These are phyloP conservation scores for Sander vitreus DNA, from an alignment of 2,113 vertebrate genomes.

Conservation along the genomic window DNA sequence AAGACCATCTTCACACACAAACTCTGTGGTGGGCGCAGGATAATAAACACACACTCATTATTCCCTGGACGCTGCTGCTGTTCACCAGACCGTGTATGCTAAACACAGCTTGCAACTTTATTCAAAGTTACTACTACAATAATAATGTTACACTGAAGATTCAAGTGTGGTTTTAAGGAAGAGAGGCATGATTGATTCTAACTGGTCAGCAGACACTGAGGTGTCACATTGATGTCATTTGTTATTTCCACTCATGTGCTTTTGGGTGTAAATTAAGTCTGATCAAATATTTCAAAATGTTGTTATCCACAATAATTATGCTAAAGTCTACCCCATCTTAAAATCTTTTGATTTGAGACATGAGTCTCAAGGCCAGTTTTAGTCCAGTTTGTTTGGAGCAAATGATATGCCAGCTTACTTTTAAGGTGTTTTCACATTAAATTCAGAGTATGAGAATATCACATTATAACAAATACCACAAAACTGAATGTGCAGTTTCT, in stretches of 20 bases:
- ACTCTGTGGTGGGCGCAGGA: background rate
- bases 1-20: constrained; percentile 27
- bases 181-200: background rate
- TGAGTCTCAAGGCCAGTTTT: background rate
- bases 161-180: background rate
- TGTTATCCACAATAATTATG: background rate
- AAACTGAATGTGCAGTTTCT: background rate
- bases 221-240: background rate
- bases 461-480: background rate
- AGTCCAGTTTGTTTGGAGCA: background rate
- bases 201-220: background rate
- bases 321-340: background rate
- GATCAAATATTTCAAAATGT: constrained; percentile 7
- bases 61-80: background rate
- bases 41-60: constrained; percentile 4
- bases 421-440: background rate
- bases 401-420: background rate
- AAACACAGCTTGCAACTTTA: background rate
- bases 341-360: background rate
- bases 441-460: background rate
- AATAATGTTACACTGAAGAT: background rate
- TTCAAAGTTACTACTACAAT: background rate
- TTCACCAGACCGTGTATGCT: background rate
- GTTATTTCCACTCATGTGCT: background rate
- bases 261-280: background rate